phyloP scores from a whole-genome alignment of 64 coral and sea anemone species.

The Pachyseris speciosa region DNA sequence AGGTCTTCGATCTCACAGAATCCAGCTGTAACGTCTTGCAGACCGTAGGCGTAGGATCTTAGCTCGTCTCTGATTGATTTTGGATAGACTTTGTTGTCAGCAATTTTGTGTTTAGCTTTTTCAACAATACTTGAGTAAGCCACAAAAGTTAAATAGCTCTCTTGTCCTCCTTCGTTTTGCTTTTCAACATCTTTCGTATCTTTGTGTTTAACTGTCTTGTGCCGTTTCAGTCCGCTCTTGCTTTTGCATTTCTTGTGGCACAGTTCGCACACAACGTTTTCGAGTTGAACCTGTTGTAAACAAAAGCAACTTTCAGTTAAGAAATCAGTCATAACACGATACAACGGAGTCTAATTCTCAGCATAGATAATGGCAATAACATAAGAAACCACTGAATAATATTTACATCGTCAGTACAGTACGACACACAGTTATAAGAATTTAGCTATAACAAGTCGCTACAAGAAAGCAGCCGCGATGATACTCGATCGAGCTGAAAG shows the following conservation, averaged over 20 bases:
- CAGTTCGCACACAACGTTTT: conserved; percentile 21
- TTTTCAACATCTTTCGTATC: conserved; percentile 21
- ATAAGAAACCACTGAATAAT: too few relatives aligned
- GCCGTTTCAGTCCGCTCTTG: conserved; percentile 36
- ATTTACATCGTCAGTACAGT: too few relatives aligned
- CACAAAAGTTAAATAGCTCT: conserved; percentile 29
- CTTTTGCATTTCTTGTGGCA: conserved; percentile 53
- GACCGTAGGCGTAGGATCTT: conserved; percentile 35
- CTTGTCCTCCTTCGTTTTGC: conserved; percentile 9
- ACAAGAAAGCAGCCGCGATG: not conserved
- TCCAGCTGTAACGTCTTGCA: not conserved
- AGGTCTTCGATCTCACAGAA: conserved; percentile 7
- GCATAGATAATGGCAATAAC: conserved; percentile 33
- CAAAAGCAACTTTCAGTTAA: conserved; percentile 53
- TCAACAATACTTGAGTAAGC: not conserved
- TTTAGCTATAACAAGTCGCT: too few relatives aligned
- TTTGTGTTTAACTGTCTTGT: conserved; percentile 47
- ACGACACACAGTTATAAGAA: too few relatives aligned
- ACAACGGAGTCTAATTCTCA: conserved; percentile 25
- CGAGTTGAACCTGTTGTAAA: conserved; percentile 7
- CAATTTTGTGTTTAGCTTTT: conserved; percentile 43
- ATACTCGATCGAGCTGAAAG: too few relatives aligned
- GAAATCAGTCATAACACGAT: conserved; percentile 50
- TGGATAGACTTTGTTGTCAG: conserved; percentile 6
- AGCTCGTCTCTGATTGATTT: conserved; percentile 25